Conservation (phyloP, 2,888 invertebrate species). For the Agriotes lineatus region DNA sequence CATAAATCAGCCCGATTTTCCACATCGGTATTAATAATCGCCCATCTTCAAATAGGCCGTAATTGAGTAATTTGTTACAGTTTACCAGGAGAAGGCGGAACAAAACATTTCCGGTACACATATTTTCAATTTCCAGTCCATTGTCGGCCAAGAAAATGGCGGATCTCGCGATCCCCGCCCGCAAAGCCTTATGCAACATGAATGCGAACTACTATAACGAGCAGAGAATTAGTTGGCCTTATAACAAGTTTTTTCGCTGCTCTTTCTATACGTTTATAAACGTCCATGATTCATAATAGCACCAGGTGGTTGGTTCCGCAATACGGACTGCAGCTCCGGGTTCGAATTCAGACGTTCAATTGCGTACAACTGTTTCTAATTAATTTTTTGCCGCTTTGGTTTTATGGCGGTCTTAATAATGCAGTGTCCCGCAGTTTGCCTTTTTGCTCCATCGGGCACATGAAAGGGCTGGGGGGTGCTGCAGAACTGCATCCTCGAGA, state of each 20-base stretch:
- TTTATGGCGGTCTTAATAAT: slow-evolving; percentile 4
- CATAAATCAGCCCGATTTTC: neutral
- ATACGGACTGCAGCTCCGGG: slow-evolving; percentile 30
- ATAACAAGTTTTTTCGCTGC: slow-evolving; percentile 2
- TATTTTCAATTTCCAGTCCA: neutral
- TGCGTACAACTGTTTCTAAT: slow-evolving; percentile 14
- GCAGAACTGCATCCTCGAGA: too few relatives aligned
- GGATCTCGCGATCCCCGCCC: neutral
- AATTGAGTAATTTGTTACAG: slow-evolving; percentile 21
- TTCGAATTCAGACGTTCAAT: slow-evolving; percentile 23
- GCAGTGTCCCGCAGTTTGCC: too few relatives aligned
- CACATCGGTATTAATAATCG: neutral
- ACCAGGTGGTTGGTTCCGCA: slow-evolving; percentile 31
- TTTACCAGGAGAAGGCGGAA: slow-evolving; percentile 28
- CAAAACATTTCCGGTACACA: slow-evolving; percentile 26
- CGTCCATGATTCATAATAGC: slow-evolving; percentile 32
- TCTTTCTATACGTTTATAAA: slow-evolving; percentile 13
- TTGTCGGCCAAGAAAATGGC: neutral
- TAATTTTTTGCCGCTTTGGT: neutral
- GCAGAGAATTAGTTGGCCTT: slow-evolving; percentile 8
- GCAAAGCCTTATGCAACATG: neutral
- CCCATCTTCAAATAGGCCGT: neutral
- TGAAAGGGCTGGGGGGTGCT: too few relatives aligned
- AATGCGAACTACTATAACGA: neutral
- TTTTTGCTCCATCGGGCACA: too few relatives aligned